Conservation (phyloP, 2,113 vertebrate species). For the Tragelaphus scriptus region DNA sequence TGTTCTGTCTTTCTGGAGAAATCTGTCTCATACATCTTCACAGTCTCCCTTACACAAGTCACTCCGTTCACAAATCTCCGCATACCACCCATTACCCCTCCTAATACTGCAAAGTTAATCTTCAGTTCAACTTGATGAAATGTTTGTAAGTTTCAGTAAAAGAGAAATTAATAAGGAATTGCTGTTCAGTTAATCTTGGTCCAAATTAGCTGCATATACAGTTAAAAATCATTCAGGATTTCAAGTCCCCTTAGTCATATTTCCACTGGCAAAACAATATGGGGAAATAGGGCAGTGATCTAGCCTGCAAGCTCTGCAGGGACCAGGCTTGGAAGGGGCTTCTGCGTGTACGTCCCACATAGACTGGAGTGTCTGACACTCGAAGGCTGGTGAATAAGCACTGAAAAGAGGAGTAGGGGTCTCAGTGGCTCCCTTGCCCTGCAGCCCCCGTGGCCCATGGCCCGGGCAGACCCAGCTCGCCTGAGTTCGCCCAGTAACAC, state of each 20-base stretch:
- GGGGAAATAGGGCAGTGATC: not conserved
- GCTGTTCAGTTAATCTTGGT: not conserved
- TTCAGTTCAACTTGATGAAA: not conserved
- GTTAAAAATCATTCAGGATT: not conserved
- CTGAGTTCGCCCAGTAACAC: not conserved
- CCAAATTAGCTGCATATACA: not conserved
- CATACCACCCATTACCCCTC: not conserved
- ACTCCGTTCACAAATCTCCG: not conserved
- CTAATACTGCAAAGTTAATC: not conserved
- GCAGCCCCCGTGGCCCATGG: accelerated
- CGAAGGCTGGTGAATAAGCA: accelerated
- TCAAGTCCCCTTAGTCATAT: not conserved
- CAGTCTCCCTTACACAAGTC: not conserved
- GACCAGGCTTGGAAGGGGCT: not conserved
- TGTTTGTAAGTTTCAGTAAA: not conserved
- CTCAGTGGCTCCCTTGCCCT: not conserved
- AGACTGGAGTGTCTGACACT: not conserved
- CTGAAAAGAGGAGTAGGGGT: accelerated
- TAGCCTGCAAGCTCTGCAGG: not conserved
- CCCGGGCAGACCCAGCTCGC: not conserved
- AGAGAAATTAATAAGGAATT: not conserved
- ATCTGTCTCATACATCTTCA: not conserved
- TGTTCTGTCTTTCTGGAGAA: not conserved
- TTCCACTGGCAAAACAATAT: not conserved
- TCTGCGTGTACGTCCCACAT: accelerated